A percentile compares a stretch with the other conserved stretches of the same genome.
Evolutionary conservation across 2,113 vertebrate species (phyloP).

Genomic region (Uropsilus gracilis): DNA sequence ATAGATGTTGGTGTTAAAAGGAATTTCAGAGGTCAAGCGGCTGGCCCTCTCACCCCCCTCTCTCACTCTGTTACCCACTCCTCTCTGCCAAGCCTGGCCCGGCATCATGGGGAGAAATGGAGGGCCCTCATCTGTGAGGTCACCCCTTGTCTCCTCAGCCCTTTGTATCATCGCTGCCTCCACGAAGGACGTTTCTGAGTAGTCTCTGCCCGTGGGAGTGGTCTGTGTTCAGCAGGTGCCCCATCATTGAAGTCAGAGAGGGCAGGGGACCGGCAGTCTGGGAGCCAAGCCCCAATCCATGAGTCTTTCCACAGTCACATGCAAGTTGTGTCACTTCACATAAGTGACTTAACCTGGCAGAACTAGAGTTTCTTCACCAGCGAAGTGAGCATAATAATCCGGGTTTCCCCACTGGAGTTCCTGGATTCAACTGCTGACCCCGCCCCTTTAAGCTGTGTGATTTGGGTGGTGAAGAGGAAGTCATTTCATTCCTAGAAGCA

Average conservation of each 20-base stretch:
- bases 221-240: not conserved
- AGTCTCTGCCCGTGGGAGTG: not conserved
- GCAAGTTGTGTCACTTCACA: not conserved
- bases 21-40: not conserved
- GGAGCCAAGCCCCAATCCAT: not conserved
- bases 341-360: not conserved
- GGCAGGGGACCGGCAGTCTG: not conserved
- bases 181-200: not conserved
- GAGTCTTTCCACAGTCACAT: not conserved
- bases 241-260: not conserved
- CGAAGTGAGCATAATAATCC: not conserved
- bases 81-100: not conserved
- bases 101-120: not conserved
- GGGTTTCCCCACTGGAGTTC: not conserved
- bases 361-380: not conserved
- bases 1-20: not conserved
- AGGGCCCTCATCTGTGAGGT: not conserved
- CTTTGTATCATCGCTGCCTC: not conserved
- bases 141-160: not conserved
- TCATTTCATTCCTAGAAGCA: not conserved
- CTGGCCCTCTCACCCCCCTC: not conserved
- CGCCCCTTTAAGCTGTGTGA: not conserved
- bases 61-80: accelerated
- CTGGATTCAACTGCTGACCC: not conserved
- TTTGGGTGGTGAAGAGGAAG: not conserved